Evolutionary conservation across 2,888 invertebrate genomes (phyloP).

Genomic region (Tenthredo amoena): DNA sequence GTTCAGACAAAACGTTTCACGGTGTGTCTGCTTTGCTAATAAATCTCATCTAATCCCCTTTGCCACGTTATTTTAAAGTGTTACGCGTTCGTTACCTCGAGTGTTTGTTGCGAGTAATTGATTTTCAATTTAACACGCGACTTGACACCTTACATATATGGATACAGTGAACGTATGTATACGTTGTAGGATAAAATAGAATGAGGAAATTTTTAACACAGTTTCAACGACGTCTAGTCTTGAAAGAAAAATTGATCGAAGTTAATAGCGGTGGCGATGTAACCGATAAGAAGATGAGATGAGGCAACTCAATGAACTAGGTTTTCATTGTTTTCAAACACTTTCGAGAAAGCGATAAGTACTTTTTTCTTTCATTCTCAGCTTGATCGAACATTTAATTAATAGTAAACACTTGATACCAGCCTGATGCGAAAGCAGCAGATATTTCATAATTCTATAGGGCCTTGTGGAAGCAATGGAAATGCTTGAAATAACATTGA

Average conservation of each 20-base stretch:
- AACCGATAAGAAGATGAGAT: background rate
- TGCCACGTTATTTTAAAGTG: conserved; percentile 30
- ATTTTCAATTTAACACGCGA: conserved; percentile 31
- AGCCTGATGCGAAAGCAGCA: background rate
- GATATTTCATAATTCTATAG: background rate
- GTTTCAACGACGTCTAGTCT: background rate
- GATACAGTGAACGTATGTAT: background rate
- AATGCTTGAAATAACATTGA: conserved; percentile 1
- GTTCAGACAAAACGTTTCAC: background rate
- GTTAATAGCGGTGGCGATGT: background rate
- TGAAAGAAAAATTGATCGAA: background rate
- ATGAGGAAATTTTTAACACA: background rate
- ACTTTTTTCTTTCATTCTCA: background rate
- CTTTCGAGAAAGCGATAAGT: background rate
- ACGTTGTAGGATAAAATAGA: background rate
- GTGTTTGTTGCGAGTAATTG: conserved; percentile 26
- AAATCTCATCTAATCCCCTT: background rate
- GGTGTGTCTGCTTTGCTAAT: background rate
- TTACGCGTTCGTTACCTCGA: conserved; percentile 13
- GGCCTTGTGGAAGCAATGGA: background rate
- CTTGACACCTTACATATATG: background rate
- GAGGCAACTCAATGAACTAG: background rate
- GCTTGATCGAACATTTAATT: background rate
- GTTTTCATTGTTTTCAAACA: background rate
- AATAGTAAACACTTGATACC: background rate